Base-by-base conservation (phyloP, 2,797 vertebrate genomes). In the Ptychadena robeensis region DNA sequence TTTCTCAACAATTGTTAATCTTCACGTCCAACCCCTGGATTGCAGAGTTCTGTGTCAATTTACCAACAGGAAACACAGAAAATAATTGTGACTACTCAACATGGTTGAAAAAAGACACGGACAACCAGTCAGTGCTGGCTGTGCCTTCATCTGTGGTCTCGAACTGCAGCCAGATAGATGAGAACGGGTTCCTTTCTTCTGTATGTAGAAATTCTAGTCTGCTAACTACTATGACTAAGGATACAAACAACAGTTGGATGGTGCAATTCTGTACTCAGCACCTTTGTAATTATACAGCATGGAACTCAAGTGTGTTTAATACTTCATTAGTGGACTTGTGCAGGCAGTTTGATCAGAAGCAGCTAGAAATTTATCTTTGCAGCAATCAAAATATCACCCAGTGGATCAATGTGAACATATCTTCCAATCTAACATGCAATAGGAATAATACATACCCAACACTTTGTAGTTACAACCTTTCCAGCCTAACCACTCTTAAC, bases 91-190 rank as follows among this genome's bases (percentile, higher is more conserved):
- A 79, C 11, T 84, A 84, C 48, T 40, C 70, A 27, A 0, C 18
- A 6, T 84, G 82, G 82, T 25, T 32, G 22, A 35, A 74, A 15
- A 22, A 6, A 22, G 35, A 32, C 14, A 38, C 27, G 35, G 61
- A 35, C 10, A 11, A 67, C 14, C 28, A 59, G 5, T 32, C 67
- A 22, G 6, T 38, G 32, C n/a, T 73, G 38, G 11, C 12, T 34
- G 70, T 74, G 27, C 12, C 64, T 40, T 28, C 77, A 35, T 25
- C 71, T 59, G 6, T 22, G 4, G 31, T 84, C 6, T 6, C 22
- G 32, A 10, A 32, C 28, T 84, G 82, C 67, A 74, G 82, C 64
- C 82, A 79, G 35, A n/a, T 44, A 30, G 76, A 84, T 34, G 44
- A 69, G n/a, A n/a, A 63, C 4, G 34, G 74, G 10, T 84, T 84